Evolutionary conservation across 2,797 vertebrate genomes (phyloP).

Genomic region (Myotis pilosus): DNA sequence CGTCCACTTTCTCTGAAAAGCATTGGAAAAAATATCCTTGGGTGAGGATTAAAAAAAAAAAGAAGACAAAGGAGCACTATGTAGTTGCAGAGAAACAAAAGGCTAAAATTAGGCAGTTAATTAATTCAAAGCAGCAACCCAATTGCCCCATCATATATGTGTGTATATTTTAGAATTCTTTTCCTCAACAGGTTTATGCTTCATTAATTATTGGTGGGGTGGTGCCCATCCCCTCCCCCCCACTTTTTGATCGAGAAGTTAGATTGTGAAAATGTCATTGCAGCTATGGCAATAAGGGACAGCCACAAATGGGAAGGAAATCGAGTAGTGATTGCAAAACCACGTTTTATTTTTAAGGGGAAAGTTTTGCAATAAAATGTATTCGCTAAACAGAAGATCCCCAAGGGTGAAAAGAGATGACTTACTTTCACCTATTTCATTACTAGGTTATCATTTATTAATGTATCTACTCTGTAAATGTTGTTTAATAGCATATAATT

Average conservation of each 20-base stretch:
- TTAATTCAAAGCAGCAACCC: neutral
- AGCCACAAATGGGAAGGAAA: constrained; percentile 33
- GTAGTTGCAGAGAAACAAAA: neutral
- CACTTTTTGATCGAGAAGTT: neutral
- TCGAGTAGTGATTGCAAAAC: constrained; percentile 22
- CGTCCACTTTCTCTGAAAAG: no score
- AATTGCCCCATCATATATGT: neutral
- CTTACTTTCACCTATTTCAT: constrained; percentile 25
- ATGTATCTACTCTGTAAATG: neutral
- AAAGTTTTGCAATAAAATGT: constrained; percentile 9
- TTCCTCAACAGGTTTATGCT: neutral
- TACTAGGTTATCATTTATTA: neutral
- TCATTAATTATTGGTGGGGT: neutral
- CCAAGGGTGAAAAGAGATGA: neutral
- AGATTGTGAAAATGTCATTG: neutral
- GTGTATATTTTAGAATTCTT: constrained; percentile 35
- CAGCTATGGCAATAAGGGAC: neutral
- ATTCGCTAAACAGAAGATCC: constrained; percentile 9
- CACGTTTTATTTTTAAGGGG: constrained; percentile 42
- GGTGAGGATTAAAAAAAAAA: no score
- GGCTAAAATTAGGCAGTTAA: neutral
- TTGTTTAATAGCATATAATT: neutral
- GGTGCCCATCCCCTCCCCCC: neutral
- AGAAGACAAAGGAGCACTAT: neutral
- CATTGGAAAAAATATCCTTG: no score